phyloP scores from a whole-genome alignment of 1,140 invertebrate genomes.

The Eciton burchellii region DNA sequence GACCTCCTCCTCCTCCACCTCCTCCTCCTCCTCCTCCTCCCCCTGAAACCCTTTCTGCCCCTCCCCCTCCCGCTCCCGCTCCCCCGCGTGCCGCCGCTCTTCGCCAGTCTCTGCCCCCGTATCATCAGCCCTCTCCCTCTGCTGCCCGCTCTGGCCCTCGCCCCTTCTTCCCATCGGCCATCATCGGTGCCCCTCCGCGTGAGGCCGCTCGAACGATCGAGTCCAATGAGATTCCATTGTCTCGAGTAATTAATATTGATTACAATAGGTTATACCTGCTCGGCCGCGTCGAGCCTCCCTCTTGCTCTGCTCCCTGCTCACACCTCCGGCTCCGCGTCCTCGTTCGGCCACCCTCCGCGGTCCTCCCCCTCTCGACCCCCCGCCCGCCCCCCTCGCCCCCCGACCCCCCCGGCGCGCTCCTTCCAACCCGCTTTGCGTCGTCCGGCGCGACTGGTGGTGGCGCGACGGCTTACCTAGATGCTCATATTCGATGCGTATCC shows the following conservation, averaged over 20 bases:
- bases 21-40: slow-evolving; percentile 40
- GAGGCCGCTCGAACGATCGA: slow-evolving; percentile 82
- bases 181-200: slow-evolving; percentile 63
- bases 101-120: slow-evolving; percentile 8
- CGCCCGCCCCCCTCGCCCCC: no score
- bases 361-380: slow-evolving; percentile 44
- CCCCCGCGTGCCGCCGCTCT: background rate
- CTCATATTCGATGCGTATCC: slow-evolving; percentile 74
- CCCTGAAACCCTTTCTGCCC: slow-evolving; percentile 32
- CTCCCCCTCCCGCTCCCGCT: background rate
- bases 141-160: slow-evolving; percentile 34
- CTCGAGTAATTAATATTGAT: slow-evolving; percentile 86
- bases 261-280: slow-evolving; percentile 84
- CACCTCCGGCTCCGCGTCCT: slow-evolving; percentile 20
- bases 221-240: slow-evolving; percentile 86
- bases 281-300: slow-evolving; percentile 69
- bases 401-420: slow-evolving; percentile 26
- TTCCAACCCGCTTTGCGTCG: slow-evolving; percentile 56
- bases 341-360: background rate
- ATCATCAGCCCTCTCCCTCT: background rate
- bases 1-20: slow-evolving; percentile 68
- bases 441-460: slow-evolving; percentile 69
- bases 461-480: slow-evolving; percentile 72
- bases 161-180: slow-evolving; percentile 49
- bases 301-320: slow-evolving; percentile 29